Evolutionary conservation across 2,113 vertebrate genomes (phyloP), one percentile per base, ranked within the genome.

Genomic region (Copsychus sechellarum): DNA sequence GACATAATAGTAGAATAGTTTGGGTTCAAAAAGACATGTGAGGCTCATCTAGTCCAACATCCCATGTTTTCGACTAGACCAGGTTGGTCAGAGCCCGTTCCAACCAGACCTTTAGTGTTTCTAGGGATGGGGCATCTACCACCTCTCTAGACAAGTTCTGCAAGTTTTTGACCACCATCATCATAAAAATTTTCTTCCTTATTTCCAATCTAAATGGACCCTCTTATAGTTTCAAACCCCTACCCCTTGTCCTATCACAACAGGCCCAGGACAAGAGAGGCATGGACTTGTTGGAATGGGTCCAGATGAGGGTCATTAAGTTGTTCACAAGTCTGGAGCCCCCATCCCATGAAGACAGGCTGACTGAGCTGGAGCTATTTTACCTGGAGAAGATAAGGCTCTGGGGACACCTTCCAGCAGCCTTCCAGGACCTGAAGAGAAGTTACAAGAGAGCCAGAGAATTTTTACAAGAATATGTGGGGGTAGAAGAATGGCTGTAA

Each of bases 231-330:
- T 60, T 53, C 43, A 61, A 53, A 23, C 23, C 33, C 29, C 29
- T 54, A 25, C 4, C 8, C 20, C 48, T 34, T 47, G 16, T 40
- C 3, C 16, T 47, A 11, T 29, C 16, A 20, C 20, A 47, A 25
- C 12, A 40, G 47, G 29, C 10, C 38, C 40, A 62, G 24, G 24
- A 48, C 9, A 28, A 54, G 40, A 54, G 29, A 71, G 57, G 21
- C 0, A 0, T 1, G n/a, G 20, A 22, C 13, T 16, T 34, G 20
- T 26, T 42, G 11, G 17, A 54, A 56, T 62, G 16, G 42, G 29
- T 25, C 25, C 24, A 40, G 34, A 4, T 29, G 11, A 71, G 40
- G 17, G 13, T 54, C 21, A n/a, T 17, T 28, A 17, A 10, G 14
- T 28, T n/a, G 11, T 62, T 78, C 24, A 15, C 9, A 23, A 28